These are phyloP conservation scores for Parnassius apollo DNA, from an alignment of 2,888 invertebrate genomes.

Conservation along the genomic window DNA sequence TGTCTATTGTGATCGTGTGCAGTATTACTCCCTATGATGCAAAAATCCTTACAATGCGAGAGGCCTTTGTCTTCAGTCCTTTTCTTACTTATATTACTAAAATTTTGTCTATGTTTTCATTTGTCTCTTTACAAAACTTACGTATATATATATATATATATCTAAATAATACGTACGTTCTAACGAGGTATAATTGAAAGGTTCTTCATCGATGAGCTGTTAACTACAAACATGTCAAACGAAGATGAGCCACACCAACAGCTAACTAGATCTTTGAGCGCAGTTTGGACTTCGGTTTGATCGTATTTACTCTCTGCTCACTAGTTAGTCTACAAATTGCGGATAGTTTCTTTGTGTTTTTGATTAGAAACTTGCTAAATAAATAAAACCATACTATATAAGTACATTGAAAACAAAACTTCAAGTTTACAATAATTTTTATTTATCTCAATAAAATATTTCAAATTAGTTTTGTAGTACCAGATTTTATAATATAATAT, in stretches of 20 bases:
- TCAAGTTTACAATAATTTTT: neutral
- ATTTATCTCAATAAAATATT: too few relatives aligned
- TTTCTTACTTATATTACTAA: too few relatives aligned
- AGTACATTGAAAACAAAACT: neutral
- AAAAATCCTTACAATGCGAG: too few relatives aligned
- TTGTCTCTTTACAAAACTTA: too few relatives aligned
- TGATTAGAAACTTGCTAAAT: conserved; percentile 69
- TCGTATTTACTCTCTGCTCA: conserved; percentile 65
- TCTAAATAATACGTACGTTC: too few relatives aligned
- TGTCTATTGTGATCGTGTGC: too few relatives aligned
- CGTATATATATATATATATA: too few relatives aligned
- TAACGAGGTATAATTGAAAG: neutral
- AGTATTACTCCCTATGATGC: too few relatives aligned
- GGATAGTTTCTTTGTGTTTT: conserved; percentile 74
- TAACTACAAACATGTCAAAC: conserved; percentile 48
- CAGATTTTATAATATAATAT: too few relatives aligned
- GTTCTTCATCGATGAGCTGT: conserved; percentile 21
- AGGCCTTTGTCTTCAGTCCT: too few relatives aligned
- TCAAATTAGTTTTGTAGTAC: too few relatives aligned
- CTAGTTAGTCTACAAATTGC: conserved; percentile 71
- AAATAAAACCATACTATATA: conserved; percentile 42
- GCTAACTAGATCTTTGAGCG: conserved; percentile 77
- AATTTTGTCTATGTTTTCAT: too few relatives aligned
- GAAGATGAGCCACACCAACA: conserved; percentile 59
- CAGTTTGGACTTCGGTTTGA: conserved; percentile 71